Percentiles rank a stretch among this genome's conserved stretches.
Conservation (phyloP, 2,113 vertebrate genomes). For the Aphyosemion australe region DNA sequence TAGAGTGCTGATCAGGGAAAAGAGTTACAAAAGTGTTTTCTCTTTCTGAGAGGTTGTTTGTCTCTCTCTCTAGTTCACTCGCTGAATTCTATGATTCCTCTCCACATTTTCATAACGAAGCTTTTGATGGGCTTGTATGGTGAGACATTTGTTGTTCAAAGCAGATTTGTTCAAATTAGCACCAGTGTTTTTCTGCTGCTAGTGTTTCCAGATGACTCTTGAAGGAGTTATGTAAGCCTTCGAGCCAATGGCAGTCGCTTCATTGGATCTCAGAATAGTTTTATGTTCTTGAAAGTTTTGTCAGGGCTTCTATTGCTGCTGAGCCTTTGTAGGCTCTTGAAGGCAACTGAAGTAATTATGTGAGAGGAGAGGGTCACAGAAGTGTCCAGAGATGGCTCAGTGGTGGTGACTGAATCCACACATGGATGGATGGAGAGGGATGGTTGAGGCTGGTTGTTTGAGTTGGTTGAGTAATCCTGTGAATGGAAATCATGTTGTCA, state of each 20-base stretch:
- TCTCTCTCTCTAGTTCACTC: background rate
- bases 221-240: background rate
- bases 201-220: slow-evolving; percentile 3
- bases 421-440: too few relatives aligned
- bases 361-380: slow-evolving; percentile 41
- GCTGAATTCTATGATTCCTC: background rate
- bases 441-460: too few relatives aligned
- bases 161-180: background rate
- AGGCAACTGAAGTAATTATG: slow-evolving; percentile 26
- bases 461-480: background rate
- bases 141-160: background rate
- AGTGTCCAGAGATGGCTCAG: slow-evolving; percentile 52
- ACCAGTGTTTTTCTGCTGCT: background rate
- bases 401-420: slow-evolving; percentile 21
- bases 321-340: slow-evolving; percentile 44
- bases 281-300: background rate
- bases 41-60: slow-evolving; percentile 31
- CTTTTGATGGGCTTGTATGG: background rate
- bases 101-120: background rate
- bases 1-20: slow-evolving; percentile 65
- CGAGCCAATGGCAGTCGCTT: background rate
- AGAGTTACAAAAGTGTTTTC: slow-evolving; percentile 56
- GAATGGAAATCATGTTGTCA: too few relatives aligned
- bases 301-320: background rate
- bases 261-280: background rate